Evolutionary conservation across 1,140 invertebrate species (phyloP).

Genomic region (Ips typographus): DNA sequence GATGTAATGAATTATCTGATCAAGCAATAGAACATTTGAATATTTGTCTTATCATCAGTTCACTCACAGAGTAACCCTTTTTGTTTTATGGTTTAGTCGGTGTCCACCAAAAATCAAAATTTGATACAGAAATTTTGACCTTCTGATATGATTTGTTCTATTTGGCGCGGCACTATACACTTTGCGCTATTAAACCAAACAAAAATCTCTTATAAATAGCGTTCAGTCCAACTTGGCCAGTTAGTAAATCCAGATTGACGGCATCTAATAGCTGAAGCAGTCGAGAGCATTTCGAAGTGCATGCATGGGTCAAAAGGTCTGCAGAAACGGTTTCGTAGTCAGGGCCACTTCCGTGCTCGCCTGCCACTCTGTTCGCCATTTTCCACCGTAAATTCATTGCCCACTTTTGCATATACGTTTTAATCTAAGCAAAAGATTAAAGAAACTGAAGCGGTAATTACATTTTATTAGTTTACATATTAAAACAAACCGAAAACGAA

Average conservation of each 20-base stretch:
- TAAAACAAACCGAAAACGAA: slow-evolving; percentile 1
- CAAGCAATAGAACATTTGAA: too few relatives aligned
- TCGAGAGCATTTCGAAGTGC: slow-evolving; percentile 24
- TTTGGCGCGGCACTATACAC: too few relatives aligned
- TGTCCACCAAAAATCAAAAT: too few relatives aligned
- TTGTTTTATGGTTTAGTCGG: too few relatives aligned
- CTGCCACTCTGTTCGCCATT: slow-evolving; percentile 23
- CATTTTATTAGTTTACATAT: slow-evolving; percentile 12
- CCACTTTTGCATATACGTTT: slow-evolving; percentile 13
- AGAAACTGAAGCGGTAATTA: slow-evolving; percentile 7
- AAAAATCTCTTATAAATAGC: too few relatives aligned
- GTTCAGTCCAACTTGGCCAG: not conserved
- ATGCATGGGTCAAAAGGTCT: slow-evolving; percentile 28
- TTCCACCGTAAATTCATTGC: slow-evolving; percentile 8
- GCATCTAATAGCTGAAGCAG: slow-evolving; percentile 19
- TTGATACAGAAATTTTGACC: too few relatives aligned
- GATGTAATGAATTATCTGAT: too few relatives aligned
- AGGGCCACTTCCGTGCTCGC: slow-evolving; percentile 24
- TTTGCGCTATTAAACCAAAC: too few relatives aligned
- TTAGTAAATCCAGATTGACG: slow-evolving; percentile 29
- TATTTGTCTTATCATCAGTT: too few relatives aligned
- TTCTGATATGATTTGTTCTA: too few relatives aligned
- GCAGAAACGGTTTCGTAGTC: slow-evolving; percentile 29
- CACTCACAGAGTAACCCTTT: too few relatives aligned
- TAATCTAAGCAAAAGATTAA: not conserved